Evolutionary conservation across 2,113 vertebrate genomes (phyloP).

Genomic region (Mustela lutreola): DNA sequence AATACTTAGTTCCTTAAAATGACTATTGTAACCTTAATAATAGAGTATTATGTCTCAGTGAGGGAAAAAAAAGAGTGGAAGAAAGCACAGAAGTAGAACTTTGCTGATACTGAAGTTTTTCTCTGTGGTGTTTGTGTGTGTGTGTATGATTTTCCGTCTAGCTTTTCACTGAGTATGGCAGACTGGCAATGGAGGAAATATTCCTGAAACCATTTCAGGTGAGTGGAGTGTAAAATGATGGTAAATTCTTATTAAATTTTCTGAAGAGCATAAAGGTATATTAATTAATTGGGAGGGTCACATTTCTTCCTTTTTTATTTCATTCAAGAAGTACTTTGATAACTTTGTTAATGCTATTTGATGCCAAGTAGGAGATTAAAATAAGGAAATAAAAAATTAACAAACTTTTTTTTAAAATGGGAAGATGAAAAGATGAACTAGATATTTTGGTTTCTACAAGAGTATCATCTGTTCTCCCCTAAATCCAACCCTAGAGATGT

Average conservation of each 20-base stretch:
- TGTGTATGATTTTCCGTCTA: conserved; percentile 80
- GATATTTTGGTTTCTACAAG: background rate
- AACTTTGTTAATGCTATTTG: background rate
- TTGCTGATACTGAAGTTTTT: conserved; percentile 59
- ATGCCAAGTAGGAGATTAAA: conserved; percentile 11
- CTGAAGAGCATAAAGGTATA: background rate
- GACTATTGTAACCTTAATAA: conserved; percentile 16
- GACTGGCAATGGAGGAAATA: conserved; percentile 98
- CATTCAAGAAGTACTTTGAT: conserved; percentile 31
- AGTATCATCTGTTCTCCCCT: background rate
- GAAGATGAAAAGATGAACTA: background rate
- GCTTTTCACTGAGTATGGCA: conserved; percentile 99
- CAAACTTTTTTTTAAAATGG: background rate
- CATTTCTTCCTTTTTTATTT: conserved; percentile 53
- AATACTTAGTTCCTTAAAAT: conserved; percentile 61
- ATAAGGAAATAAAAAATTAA: background rate
- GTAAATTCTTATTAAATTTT: conserved; percentile 50
- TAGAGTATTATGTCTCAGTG: background rate
- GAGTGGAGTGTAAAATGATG: conserved; percentile 58
- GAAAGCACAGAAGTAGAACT: conserved; percentile 42
- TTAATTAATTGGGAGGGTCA: conserved; percentile 2
- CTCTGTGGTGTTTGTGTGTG: background rate
- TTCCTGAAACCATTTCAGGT: conserved; percentile 99
- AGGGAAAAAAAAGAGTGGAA: background rate
- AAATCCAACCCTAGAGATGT: background rate